Evolutionary conservation across 2,888 invertebrate genomes (phyloP).

Genomic region (Standfussiana lucernea): DNA sequence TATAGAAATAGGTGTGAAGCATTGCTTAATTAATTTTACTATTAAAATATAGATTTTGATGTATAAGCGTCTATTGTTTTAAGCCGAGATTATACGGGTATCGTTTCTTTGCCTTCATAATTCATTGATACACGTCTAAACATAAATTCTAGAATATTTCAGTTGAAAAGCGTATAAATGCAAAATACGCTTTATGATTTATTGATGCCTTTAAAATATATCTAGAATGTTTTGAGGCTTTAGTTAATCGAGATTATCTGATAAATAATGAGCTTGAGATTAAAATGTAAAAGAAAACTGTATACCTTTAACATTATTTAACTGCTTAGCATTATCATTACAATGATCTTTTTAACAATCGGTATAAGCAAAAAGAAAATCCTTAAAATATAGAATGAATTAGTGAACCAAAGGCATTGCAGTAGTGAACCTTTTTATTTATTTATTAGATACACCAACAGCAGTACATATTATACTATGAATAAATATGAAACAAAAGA

Average conservation of each 20-base stretch:
- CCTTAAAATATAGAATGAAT: background rate
- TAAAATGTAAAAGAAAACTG: background rate
- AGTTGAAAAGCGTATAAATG: constrained; percentile 5
- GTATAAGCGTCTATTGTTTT: constrained; percentile 10
- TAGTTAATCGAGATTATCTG: background rate
- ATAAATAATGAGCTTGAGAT: background rate
- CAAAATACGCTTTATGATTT: constrained; percentile 24
- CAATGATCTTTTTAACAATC: background rate
- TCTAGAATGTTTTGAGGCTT: background rate
- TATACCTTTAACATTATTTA: background rate
- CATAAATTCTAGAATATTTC: constrained; percentile 29
- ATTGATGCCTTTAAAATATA: constrained; percentile 19
- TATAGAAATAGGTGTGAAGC: background rate
- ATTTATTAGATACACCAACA: no score
- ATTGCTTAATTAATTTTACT: constrained; percentile 5
- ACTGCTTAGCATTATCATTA: background rate
- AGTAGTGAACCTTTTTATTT: no score
- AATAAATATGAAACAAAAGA: no score
- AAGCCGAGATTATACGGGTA: constrained; percentile 14
- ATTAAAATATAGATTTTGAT: constrained; percentile 17
- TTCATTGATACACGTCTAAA: constrained; percentile 23
- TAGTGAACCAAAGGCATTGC: background rate
- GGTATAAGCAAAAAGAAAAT: background rate
- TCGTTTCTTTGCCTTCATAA: constrained; percentile 23
- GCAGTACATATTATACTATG: no score